A percentile compares a stretch with the other conserved stretches of the same genome.
These are phyloP conservation scores for Miichthys miiuy DNA, from an alignment of 2,797 vertebrate genomes.

Conservation along the genomic window DNA sequence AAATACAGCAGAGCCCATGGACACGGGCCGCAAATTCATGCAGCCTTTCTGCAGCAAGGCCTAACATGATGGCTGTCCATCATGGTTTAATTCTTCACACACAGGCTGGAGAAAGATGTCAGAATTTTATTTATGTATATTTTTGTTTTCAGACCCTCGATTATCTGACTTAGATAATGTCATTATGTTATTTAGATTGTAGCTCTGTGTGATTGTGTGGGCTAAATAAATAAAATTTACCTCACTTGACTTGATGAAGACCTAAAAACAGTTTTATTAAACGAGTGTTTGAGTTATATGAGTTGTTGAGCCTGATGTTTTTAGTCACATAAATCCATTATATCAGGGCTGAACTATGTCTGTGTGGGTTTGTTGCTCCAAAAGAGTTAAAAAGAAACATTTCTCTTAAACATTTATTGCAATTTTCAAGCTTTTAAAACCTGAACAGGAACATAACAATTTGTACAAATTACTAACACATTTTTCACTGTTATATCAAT, in stretches of 20 bases:
- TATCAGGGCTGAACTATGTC: background rate
- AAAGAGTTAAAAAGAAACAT: background rate
- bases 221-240: background rate
- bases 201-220: background rate
- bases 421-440: background rate
- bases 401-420: background rate
- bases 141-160: background rate
- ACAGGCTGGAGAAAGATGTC: background rate
- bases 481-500: background rate
- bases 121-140: background rate
- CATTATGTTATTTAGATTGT: background rate
- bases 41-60: constrained; percentile 21
- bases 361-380: background rate
- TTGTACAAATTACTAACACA: background rate
- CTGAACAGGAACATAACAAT: no score
- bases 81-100: background rate
- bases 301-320: background rate
- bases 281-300: background rate
- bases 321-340: background rate
- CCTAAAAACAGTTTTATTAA: background rate
- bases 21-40: constrained; percentile 19
- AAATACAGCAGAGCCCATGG: constrained; percentile 61
- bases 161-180: background rate
- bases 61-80: constrained; percentile 37
- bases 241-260: background rate